Conservation (phyloP, 2,888 invertebrate species). For the Chesias legatella region DNA sequence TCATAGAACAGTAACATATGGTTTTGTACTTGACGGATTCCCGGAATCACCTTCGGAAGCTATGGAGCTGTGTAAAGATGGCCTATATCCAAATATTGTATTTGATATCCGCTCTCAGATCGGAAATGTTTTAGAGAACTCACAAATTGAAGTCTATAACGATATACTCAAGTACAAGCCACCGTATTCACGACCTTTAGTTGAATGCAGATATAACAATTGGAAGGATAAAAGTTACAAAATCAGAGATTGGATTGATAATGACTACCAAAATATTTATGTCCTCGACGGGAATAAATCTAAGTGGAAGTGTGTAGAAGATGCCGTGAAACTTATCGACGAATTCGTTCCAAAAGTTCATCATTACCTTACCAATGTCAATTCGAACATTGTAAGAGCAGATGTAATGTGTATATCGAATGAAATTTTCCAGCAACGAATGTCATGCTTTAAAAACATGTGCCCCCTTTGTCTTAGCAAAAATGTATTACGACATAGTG, state of each 20-base stretch:
- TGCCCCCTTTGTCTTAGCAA: slow-evolving; percentile 81
- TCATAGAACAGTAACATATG: slow-evolving; percentile 70
- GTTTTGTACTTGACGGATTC: slow-evolving; percentile 83
- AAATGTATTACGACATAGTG: slow-evolving; percentile 55
- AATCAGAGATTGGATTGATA: slow-evolving; percentile 72
- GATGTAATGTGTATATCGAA: slow-evolving; percentile 79
- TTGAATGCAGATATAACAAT: slow-evolving; percentile 59
- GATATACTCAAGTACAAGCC: slow-evolving; percentile 52
- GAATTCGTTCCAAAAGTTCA: slow-evolving; percentile 64
- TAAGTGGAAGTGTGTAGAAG: slow-evolving; percentile 78
- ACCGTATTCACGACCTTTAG: slow-evolving; percentile 56
- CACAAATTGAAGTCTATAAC: slow-evolving; percentile 55
- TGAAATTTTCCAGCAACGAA: slow-evolving; percentile 69
- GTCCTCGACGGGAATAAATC: slow-evolving; percentile 70
- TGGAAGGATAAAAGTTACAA: slow-evolving; percentile 55
- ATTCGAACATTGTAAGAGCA: slow-evolving; percentile 69
- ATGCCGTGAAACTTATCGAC: slow-evolving; percentile 55
- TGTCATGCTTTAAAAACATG: slow-evolving; percentile 73
- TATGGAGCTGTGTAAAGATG: slow-evolving; percentile 64
- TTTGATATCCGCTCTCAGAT: slow-evolving; percentile 70
- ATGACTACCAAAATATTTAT: slow-evolving; percentile 77
- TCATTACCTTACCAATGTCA: slow-evolving; percentile 71
- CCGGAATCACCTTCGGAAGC: slow-evolving; percentile 76
- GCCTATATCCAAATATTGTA: slow-evolving; percentile 80
- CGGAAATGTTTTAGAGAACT: slow-evolving; percentile 56